phyloP scores from a whole-genome alignment of 2,113 vertebrate species.

The Pygathrix nemaeus region DNA sequence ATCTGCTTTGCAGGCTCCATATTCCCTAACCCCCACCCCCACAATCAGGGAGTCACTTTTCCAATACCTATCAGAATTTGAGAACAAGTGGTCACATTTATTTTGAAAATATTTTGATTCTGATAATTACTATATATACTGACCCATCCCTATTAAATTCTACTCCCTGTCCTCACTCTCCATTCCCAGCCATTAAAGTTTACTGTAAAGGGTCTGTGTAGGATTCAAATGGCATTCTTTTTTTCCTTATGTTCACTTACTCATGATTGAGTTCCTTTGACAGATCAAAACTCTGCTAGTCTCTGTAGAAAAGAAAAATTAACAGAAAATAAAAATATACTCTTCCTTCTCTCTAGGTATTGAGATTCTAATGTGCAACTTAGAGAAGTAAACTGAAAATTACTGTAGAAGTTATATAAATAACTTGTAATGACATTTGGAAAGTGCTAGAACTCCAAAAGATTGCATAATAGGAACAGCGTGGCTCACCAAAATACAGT shows the following conservation, averaged over 20 bases:
- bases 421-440: neutral
- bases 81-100: neutral
- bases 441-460: neutral
- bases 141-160: neutral
- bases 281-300: neutral
- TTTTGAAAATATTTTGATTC: neutral
- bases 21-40: accelerated
- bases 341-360: neutral
- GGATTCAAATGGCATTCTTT: neutral
- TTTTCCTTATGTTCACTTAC: neutral
- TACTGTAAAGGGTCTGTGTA: neutral
- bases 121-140: neutral
- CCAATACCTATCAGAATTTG: neutral
- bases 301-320: neutral
- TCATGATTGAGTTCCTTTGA: neutral
- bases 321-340: neutral
- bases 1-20: neutral
- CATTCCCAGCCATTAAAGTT: neutral
- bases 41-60: neutral
- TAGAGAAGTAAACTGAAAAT: neutral
- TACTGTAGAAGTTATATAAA: neutral
- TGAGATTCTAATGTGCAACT: neutral
- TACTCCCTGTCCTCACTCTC: accelerated
- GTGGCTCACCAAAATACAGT: neutral
- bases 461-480: neutral